phyloP scores from a whole-genome alignment of 2,113 vertebrate genomes.

The Martes martes region DNA sequence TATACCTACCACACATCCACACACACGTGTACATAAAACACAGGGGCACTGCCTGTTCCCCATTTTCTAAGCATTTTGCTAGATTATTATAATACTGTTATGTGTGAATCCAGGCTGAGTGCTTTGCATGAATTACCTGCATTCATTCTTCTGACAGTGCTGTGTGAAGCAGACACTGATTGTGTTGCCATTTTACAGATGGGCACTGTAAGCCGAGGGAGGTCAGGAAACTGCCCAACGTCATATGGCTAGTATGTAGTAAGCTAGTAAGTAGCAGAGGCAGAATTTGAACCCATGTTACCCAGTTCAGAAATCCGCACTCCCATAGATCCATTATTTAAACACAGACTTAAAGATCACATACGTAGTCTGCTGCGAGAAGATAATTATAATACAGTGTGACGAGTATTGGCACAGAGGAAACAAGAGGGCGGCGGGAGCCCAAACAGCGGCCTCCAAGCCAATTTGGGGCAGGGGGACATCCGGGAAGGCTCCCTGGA shows the following conservation, averaged over 20 bases:
- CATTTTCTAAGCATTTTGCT: background rate
- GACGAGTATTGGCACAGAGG: background rate
- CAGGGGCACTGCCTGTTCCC: background rate
- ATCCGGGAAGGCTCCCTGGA: background rate
- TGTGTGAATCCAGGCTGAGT: background rate
- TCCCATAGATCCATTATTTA: background rate
- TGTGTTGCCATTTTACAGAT: background rate
- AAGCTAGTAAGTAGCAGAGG: background rate
- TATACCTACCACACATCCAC: rapidly evolving
- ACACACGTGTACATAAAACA: rapidly evolving
- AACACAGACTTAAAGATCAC: background rate
- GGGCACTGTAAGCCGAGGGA: background rate
- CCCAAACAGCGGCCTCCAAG: background rate
- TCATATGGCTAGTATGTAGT: background rate
- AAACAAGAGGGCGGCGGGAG: background rate
- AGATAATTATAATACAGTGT: background rate
- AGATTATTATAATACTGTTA: too few relatives aligned
- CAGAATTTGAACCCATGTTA: background rate
- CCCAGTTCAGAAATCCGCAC: background rate
- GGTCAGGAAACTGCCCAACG: background rate
- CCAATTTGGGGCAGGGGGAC: background rate
- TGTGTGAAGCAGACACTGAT: background rate
- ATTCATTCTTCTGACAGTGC: background rate
- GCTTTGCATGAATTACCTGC: background rate
- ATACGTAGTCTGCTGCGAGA: background rate